A percentile compares a stretch with the other conserved stretches of the same genome.
Conservation (phyloP, 2,113 vertebrate genomes). For the Xenopus laevis region DNA sequence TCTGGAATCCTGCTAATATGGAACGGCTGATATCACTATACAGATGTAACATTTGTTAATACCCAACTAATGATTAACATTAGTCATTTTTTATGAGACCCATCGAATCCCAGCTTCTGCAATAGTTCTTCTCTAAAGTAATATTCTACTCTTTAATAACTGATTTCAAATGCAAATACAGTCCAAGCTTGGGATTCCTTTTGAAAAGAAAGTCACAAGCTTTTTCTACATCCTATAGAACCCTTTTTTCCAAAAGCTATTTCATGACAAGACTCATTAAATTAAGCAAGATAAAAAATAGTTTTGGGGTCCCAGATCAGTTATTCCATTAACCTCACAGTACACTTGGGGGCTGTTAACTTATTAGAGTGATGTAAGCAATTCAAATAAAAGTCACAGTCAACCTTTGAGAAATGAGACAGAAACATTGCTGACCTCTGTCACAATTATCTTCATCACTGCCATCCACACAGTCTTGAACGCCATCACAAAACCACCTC, state of each 20-base stretch:
- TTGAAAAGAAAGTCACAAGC: not conserved
- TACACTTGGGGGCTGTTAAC: conserved; percentile 6
- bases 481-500: conserved; percentile 89
- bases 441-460: conserved; percentile 92
- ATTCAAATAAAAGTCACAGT: not conserved
- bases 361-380: fast-evolving
- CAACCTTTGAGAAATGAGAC: not conserved
- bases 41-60: too few species aligned
- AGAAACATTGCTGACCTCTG: conserved; percentile 54
- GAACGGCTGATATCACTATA: too few species aligned
- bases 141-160: not conserved
- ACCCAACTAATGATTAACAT: too few species aligned
- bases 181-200: not conserved
- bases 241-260: not conserved
- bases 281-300: conserved; percentile 13
- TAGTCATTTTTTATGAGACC: too few species aligned
- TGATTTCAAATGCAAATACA: not conserved
- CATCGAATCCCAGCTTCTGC: too few species aligned
- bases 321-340: conserved; percentile 2
- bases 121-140: too few species aligned
- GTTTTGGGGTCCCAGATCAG: conserved; percentile 22
- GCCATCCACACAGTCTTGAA: conserved; percentile 89
- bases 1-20: too few species aligned
- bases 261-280: not conserved
- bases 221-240: not conserved